phyloP scores from a whole-genome alignment of 1,140 invertebrate genomes.

The Stegodyphus dumicola region DNA sequence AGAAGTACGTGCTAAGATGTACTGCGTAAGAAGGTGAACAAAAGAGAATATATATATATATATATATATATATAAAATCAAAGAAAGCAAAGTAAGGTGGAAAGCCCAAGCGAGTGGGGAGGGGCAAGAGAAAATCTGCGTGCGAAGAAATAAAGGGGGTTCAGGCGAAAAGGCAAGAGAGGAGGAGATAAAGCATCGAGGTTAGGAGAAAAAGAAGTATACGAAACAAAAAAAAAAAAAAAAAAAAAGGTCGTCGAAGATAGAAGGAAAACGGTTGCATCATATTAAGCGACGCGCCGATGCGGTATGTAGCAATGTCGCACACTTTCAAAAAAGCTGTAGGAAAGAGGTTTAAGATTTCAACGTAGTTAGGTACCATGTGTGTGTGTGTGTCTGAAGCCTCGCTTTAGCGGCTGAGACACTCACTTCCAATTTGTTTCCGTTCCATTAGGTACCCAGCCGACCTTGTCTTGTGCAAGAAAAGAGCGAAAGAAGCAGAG shows the following conservation, averaged over 20 bases:
- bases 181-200: neutral
- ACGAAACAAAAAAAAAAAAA: conserved; percentile 38
- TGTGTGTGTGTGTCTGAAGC: conserved; percentile 21
- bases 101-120: neutral
- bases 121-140: neutral
- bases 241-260: conserved; percentile 15
- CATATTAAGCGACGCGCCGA: conserved; percentile 51
- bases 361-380: conserved; percentile 52
- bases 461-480: conserved; percentile 42
- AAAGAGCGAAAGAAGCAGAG: neutral
- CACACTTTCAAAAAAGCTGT: conserved; percentile 44
- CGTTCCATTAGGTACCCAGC: conserved; percentile 52
- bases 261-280: conserved; percentile 25
- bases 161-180: neutral
- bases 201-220: conserved; percentile 1
- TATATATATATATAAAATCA: neutral
- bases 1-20: neutral
- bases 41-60: neutral
- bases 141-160: conserved; percentile 11
- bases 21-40: conserved; percentile 1
- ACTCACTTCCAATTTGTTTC: conserved; percentile 60
- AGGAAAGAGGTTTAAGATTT: conserved; percentile 56
- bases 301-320: conserved; percentile 43
- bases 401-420: conserved; percentile 37
- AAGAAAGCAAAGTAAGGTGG: neutral